phyloP scores from a whole-genome alignment of 1,140 invertebrate species.

The Atopsyche davidsoni region DNA sequence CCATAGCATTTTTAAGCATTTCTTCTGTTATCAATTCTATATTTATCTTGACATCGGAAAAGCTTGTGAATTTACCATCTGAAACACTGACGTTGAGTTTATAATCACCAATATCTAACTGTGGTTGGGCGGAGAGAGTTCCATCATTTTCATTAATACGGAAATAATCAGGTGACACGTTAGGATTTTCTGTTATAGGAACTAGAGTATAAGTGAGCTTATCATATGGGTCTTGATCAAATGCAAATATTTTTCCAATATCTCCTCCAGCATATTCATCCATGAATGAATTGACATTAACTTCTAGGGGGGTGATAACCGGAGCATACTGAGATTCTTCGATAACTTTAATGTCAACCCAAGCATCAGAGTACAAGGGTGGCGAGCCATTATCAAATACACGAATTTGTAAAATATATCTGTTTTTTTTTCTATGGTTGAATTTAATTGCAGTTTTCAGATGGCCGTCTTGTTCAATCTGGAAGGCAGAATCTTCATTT shows the following conservation, averaged over 20 bases:
- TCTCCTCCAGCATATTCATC: slow-evolving; percentile 82
- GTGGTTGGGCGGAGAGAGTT: slow-evolving; percentile 65
- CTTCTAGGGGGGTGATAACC: slow-evolving; percentile 70
- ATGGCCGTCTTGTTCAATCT: slow-evolving; percentile 64
- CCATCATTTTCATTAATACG: slow-evolving; percentile 70
- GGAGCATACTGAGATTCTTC: slow-evolving; percentile 89
- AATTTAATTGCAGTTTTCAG: slow-evolving; percentile 75
- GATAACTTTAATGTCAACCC: slow-evolving; percentile 72
- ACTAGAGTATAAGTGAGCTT: slow-evolving; percentile 64
- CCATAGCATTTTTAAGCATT: slow-evolving; percentile 73
- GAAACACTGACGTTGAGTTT: slow-evolving; percentile 73
- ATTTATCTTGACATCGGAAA: slow-evolving; percentile 65
- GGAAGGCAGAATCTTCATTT: slow-evolving; percentile 50
- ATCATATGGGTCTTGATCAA: slow-evolving; percentile 84
- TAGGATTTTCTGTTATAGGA: slow-evolving; percentile 32
- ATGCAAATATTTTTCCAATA: slow-evolving; percentile 75
- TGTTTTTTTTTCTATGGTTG: slow-evolving; percentile 70
- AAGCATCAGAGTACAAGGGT: slow-evolving; percentile 75
- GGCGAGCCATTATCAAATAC: slow-evolving; percentile 88
- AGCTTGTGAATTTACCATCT: slow-evolving; percentile 74
- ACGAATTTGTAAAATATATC: slow-evolving; percentile 70
- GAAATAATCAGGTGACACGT: slow-evolving; percentile 57
- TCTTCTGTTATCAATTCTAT: slow-evolving; percentile 71
- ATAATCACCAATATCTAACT: slow-evolving; percentile 77
- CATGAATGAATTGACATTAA: slow-evolving; percentile 75